Conservation (phyloP, 2,888 invertebrate genomes). For the Pterobdella sp. region DNA sequence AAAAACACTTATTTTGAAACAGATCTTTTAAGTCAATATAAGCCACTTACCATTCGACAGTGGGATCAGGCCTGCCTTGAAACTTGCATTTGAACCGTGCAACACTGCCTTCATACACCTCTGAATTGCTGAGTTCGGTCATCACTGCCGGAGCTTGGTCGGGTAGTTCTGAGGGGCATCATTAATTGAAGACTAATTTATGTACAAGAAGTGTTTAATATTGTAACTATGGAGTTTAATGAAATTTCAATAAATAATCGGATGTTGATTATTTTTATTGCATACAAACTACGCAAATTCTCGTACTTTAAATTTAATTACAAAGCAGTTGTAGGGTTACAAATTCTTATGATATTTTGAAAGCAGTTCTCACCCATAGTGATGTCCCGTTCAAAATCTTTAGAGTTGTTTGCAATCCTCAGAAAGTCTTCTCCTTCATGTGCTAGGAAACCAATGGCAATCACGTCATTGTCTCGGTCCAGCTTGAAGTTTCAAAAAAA, state of each 20-base stretch:
- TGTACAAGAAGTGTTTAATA: not conserved
- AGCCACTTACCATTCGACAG: conserved; percentile 45
- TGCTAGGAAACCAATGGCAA: conserved; percentile 52
- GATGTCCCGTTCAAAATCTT: conserved; percentile 49
- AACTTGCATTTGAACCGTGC: conserved; percentile 48
- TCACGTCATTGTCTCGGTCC: conserved; percentile 32
- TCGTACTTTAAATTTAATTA: not conserved
- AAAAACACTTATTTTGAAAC: not conserved
- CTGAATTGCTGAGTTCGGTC: conserved; percentile 62
- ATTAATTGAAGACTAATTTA: not conserved
- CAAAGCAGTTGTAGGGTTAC: not conserved
- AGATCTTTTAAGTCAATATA: conserved; percentile 12
- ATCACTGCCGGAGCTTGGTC: conserved; percentile 63
- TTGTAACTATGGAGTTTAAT: not conserved
- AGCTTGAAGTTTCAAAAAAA: too few species aligned
- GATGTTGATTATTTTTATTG: too few species aligned
- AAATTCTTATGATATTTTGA: not conserved
- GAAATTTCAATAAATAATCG: not conserved
- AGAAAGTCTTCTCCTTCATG: conserved; percentile 52
- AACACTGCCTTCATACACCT: conserved; percentile 46
- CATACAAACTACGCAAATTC: too few species aligned
- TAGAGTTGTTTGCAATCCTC: conserved; percentile 48
- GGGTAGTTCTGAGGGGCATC: conserved; percentile 44
- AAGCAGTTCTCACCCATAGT: conserved; percentile 46
- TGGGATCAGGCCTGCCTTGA: conserved; percentile 47